Percentiles rank a stretch among this genome's conserved stretches.
Evolutionary conservation across 1,140 invertebrate species (phyloP).

Genomic region (Notospermus geniculatus): DNA sequence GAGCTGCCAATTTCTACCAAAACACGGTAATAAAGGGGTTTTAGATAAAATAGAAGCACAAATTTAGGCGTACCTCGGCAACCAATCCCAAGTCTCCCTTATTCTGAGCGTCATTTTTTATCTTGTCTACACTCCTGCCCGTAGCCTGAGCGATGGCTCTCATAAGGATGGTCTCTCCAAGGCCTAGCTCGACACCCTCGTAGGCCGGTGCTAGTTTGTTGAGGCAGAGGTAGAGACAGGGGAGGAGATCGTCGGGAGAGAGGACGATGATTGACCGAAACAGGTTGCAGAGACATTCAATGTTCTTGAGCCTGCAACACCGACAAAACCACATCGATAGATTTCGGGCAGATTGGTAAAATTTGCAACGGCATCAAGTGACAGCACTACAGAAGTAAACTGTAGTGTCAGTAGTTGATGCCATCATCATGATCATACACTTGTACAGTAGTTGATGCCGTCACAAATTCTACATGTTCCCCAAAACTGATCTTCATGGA

Average conservation of each 20-base stretch:
- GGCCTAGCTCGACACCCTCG: slow-evolving; percentile 80
- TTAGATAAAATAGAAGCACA: neutral
- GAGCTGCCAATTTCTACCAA: too few relatives aligned
- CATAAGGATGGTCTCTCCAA: slow-evolving; percentile 87
- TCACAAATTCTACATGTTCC: too few relatives aligned
- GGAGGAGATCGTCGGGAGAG: slow-evolving; percentile 82
- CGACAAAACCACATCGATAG: neutral
- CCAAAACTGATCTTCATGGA: too few relatives aligned
- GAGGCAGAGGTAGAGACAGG: slow-evolving; percentile 90
- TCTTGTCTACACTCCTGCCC: slow-evolving; percentile 79
- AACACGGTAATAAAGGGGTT: too few relatives aligned
- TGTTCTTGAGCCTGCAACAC: slow-evolving; percentile 81
- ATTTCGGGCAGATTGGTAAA: neutral
- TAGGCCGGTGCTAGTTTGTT: slow-evolving; percentile 95
- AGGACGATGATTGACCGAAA: slow-evolving; percentile 88
- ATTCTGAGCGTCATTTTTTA: slow-evolving; percentile 76
- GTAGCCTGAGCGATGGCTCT: slow-evolving; percentile 93
- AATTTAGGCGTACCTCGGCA: slow-evolving; percentile 67
- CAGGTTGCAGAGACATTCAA: slow-evolving; percentile 92
- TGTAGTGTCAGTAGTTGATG: too few relatives aligned
- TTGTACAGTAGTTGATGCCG: too few relatives aligned
- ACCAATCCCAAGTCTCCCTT: slow-evolving; percentile 90
- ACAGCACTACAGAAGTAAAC: too few relatives aligned
- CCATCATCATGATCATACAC: too few relatives aligned
- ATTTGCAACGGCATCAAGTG: too few relatives aligned